Evolutionary conservation across 1,140 invertebrate species (phyloP).

Genomic region (Metaphire vulgaris): DNA sequence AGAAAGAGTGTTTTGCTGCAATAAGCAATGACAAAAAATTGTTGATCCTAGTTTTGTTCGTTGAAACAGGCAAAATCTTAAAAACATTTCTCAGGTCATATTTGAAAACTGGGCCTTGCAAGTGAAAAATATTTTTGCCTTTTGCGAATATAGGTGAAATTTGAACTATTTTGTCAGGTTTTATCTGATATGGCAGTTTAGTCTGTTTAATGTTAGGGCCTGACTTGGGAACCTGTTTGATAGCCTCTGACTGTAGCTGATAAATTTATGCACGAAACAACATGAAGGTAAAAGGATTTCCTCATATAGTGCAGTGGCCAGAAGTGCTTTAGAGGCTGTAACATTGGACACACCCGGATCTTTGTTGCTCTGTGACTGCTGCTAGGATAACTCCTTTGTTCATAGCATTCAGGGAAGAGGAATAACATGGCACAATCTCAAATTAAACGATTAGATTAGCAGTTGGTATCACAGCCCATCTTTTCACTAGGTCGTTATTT

Average conservation of each 20-base stretch:
- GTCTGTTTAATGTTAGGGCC: neutral
- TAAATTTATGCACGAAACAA: neutral
- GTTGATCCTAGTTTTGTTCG: too few species aligned
- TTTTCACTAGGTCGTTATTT: too few species aligned
- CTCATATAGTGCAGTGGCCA: neutral
- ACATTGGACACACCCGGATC: neutral
- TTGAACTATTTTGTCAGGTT: neutral
- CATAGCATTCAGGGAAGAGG: neutral
- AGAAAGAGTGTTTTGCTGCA: too few species aligned
- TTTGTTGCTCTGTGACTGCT: too few species aligned
- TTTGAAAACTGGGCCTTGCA: too few species aligned
- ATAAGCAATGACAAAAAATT: too few species aligned
- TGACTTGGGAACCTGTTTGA: neutral
- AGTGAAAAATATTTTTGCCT: neutral
- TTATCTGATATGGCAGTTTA: neutral
- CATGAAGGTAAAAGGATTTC: neutral
- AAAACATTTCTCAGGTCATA: neutral
- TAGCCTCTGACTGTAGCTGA: neutral
- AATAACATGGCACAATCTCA: neutral
- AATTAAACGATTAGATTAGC: too few species aligned
- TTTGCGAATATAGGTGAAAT: neutral
- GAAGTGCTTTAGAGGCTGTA: neutral
- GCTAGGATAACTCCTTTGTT: neutral
- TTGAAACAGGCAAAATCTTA: neutral
- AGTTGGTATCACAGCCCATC: too few species aligned